Conservation (phyloP, 1,140 invertebrate genomes). For the Lethrus apterus region DNA sequence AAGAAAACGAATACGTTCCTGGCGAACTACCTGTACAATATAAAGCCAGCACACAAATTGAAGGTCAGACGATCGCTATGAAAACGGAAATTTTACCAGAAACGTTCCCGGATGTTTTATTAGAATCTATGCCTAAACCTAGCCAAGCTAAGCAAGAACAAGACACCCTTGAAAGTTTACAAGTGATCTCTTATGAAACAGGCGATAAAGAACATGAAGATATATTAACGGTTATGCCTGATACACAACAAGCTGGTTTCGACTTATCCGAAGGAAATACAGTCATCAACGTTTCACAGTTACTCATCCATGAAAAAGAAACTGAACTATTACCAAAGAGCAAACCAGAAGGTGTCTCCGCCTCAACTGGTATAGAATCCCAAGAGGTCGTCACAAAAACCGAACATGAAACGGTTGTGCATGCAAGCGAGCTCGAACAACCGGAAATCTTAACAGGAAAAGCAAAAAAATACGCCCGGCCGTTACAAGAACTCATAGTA, state of each 20-base stretch:
- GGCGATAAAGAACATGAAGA: conserved; percentile 51
- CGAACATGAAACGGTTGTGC: conserved; percentile 45
- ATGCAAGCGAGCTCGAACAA: conserved; percentile 39
- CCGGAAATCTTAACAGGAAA: conserved; percentile 40
- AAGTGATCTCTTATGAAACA: conserved; percentile 45
- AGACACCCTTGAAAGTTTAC: conserved; percentile 44
- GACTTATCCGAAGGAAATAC: conserved; percentile 44
- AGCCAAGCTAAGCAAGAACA: conserved; percentile 44
- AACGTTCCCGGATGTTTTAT: conserved; percentile 42
- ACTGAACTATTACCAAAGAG: conserved; percentile 37
- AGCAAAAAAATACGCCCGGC: conserved; percentile 46
- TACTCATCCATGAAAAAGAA: conserved; percentile 49
- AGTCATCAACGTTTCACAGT: conserved; percentile 46
- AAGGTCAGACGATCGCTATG: conserved; percentile 44
- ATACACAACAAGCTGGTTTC: conserved; percentile 43
- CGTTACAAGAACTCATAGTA: conserved; percentile 48
- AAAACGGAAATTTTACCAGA: conserved; percentile 46
- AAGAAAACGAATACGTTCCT: conserved; percentile 40
- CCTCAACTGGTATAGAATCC: conserved; percentile 41
- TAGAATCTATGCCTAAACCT: conserved; percentile 35
- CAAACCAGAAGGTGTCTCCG: conserved; percentile 39
- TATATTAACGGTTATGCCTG: conserved; percentile 41
- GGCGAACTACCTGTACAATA: conserved; percentile 28
- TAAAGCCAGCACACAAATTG: conserved; percentile 43
- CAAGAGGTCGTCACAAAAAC: conserved; percentile 46